These are phyloP conservation scores for Globodera rostochiensis DNA, from an alignment of 1,140 invertebrate genomes.

Conservation along the genomic window DNA sequence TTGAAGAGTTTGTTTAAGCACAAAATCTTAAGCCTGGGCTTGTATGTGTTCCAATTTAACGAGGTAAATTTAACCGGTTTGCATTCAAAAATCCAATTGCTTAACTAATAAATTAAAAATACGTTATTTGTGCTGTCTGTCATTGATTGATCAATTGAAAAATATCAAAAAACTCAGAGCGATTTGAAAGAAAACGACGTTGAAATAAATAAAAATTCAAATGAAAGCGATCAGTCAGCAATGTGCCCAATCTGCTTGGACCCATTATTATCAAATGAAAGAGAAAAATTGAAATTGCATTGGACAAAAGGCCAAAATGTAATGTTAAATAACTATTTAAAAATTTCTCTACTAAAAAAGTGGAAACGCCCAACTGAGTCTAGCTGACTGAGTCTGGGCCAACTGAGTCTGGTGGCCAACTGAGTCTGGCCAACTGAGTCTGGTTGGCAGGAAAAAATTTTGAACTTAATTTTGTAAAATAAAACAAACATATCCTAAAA, in stretches of 20 bases:
- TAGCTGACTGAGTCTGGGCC: too few species aligned
- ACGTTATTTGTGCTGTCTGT: too few species aligned
- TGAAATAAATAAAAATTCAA: neutral
- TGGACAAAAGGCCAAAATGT: neutral
- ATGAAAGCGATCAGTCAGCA: neutral
- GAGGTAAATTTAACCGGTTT: neutral
- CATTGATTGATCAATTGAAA: too few species aligned
- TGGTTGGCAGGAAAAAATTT: too few species aligned
- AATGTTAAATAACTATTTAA: neutral
- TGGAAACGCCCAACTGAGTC: too few species aligned
- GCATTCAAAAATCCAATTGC: too few species aligned
- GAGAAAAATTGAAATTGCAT: neutral
- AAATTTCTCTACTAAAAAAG: too few species aligned
- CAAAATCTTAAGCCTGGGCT: neutral
- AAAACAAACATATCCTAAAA: too few species aligned
- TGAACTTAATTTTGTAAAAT: too few species aligned
- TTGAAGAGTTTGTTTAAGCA: neutral
- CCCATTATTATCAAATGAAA: neutral
- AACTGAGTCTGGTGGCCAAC: too few species aligned
- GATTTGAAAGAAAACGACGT: neutral
- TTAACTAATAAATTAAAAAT: too few species aligned
- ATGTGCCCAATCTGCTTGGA: neutral
- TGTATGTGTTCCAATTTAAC: neutral
- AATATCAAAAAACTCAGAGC: neutral
- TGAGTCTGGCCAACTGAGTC: too few species aligned